Conservation (phyloP, 2,797 vertebrate genomes). For the Argentina silus region DNA sequence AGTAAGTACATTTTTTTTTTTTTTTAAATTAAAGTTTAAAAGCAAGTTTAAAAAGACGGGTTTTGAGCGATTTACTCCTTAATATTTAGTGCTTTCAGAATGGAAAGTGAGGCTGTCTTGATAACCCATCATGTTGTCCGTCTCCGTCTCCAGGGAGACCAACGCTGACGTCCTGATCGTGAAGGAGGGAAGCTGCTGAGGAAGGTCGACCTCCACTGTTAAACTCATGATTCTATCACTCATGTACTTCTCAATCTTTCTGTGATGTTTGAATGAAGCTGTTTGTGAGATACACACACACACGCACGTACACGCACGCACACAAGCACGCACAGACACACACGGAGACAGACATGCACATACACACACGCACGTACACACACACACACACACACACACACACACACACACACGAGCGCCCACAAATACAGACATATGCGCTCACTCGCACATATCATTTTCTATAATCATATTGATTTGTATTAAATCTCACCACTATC, state of each 20-base stretch:
- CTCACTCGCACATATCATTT: background rate
- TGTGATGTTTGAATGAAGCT: conserved; percentile 27
- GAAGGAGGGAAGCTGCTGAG: conserved; percentile 61
- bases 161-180: conserved; percentile 66
- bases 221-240: conserved; percentile 18
- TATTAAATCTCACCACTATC: conserved; percentile 6
- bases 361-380: background rate
- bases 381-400: conserved; percentile 15
- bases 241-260: conserved; percentile 28
- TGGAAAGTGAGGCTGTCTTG: no score
- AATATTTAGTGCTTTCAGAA: no score
- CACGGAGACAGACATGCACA: background rate
- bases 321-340: no score
- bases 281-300: conserved; percentile 6
- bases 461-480: conserved; percentile 20
- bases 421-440: conserved; percentile 7
- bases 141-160: conserved; percentile 51
- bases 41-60: no score
- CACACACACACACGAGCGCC: conserved; percentile 17
- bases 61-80: no score
- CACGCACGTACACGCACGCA: background rate
- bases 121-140: background rate
- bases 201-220: background rate
- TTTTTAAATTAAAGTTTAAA: no score
- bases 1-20: no score